A percentile compares a stretch with the other conserved stretches of the same genome.
These are phyloP conservation scores for Eciton burchellii DNA, from an alignment of 1,140 invertebrate species.

Conservation along the genomic window DNA sequence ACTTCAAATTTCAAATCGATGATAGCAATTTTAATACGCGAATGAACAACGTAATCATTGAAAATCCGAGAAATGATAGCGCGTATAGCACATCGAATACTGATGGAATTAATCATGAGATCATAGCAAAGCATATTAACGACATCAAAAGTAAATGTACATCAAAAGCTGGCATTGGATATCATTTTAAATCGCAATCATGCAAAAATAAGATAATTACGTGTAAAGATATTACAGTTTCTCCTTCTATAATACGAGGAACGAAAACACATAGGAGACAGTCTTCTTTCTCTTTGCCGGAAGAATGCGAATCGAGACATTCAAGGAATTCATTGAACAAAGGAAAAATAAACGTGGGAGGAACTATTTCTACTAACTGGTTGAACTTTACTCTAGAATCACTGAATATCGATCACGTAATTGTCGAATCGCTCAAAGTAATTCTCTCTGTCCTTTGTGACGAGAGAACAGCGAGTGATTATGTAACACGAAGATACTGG, in stretches of 20 bases:
- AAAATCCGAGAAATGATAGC: not conserved
- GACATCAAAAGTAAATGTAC: not conserved
- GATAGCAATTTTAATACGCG: not conserved
- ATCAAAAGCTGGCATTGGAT: too few relatives aligned
- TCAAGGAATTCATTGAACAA: not conserved
- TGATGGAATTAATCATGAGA: not conserved
- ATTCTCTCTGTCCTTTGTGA: slow-evolving; percentile 48
- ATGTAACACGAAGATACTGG: slow-evolving; percentile 48
- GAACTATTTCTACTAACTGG: slow-evolving; percentile 41
- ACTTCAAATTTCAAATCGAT: not conserved
- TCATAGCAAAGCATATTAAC: not conserved
- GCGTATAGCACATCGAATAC: slow-evolving; percentile 8
- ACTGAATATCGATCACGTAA: not conserved
- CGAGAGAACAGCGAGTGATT: not conserved
- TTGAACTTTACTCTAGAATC: slow-evolving; percentile 41
- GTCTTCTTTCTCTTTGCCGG: not conserved
- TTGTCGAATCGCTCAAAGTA: slow-evolving; percentile 33
- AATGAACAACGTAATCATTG: too few relatives aligned
- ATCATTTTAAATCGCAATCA: not conserved
- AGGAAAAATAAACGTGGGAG: not conserved
- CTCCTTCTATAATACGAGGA: not conserved
- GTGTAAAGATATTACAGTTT: not conserved
- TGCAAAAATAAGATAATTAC: not conserved
- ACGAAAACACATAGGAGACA: not conserved
- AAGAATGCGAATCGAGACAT: not conserved